These are phyloP conservation scores for Calosoma granatense DNA, from an alignment of 1,140 invertebrate species.

Conservation along the genomic window DNA sequence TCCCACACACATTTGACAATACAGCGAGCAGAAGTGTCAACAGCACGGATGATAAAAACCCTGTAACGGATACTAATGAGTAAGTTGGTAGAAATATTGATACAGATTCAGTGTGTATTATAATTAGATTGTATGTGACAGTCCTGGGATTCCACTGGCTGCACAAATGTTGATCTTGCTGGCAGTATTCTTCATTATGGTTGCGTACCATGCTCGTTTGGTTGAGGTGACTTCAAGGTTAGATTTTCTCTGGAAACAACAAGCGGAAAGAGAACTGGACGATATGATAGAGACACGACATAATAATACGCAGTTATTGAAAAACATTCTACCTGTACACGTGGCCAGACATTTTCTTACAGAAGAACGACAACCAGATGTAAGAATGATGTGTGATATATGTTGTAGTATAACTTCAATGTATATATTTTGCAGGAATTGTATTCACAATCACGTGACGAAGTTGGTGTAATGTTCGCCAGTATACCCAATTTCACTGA, in stretches of 20 bases:
- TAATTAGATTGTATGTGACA: no score
- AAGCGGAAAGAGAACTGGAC: slow-evolving; percentile 78
- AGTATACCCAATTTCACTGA: slow-evolving; percentile 98
- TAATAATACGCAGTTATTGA: slow-evolving; percentile 74
- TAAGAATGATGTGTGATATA: slow-evolving; percentile 29
- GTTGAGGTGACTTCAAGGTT: slow-evolving; percentile 82
- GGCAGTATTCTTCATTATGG: slow-evolving; percentile 72
- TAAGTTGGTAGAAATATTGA: no score
- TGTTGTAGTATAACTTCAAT: no score
- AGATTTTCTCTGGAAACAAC: slow-evolving; percentile 93
- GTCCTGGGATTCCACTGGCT: background rate
- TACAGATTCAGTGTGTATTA: no score
- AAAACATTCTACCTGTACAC: slow-evolving; percentile 93
- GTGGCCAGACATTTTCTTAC: slow-evolving; percentile 88
- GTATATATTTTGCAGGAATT: slow-evolving; percentile 59
- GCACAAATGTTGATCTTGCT: slow-evolving; percentile 71
- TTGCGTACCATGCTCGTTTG: slow-evolving; percentile 81
- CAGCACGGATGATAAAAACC: no score
- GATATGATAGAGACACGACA: slow-evolving; percentile 83
- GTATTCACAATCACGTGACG: slow-evolving; percentile 86
- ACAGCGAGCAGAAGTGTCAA: no score
- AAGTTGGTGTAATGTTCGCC: slow-evolving; percentile 95
- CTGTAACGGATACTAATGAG: no score
- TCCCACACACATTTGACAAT: no score
- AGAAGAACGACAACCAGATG: slow-evolving; percentile 61